Percentiles rank a stretch among this genome's conserved stretches.
These are phyloP conservation scores for Euclidia mi DNA, from an alignment of 2,888 invertebrate species.

Conservation along the genomic window DNA sequence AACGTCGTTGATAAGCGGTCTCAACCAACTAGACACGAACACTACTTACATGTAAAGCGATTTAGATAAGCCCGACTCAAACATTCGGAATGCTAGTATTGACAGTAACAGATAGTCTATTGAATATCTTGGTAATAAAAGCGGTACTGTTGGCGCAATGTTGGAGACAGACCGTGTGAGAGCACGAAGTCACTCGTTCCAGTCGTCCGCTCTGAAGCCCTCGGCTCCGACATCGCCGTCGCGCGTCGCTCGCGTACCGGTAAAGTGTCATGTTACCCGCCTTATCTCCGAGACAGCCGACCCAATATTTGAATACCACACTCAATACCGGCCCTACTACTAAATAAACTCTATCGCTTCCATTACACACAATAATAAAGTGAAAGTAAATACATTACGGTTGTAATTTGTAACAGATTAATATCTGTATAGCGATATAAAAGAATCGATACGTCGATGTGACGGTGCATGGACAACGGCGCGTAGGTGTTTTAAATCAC, in stretches of 20 bases:
- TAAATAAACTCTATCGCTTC: constrained; percentile 60
- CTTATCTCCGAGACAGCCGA: constrained; percentile 74
- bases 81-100: constrained; percentile 63
- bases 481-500: constrained; percentile 31
- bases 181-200: constrained; percentile 22
- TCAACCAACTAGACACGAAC: constrained; percentile 40
- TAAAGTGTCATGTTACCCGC: constrained; percentile 73
- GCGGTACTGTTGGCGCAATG: constrained; percentile 55
- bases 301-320: constrained; percentile 75
- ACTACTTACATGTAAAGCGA: constrained; percentile 58
- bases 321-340: constrained; percentile 67
- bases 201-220: too few species aligned
- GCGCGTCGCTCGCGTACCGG: constrained; percentile 54
- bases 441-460: constrained; percentile 39
- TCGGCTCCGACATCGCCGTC: constrained; percentile 25
- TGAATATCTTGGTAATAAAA: constrained; percentile 65
- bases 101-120: constrained; percentile 64
- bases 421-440: constrained; percentile 45
- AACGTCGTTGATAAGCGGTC: constrained; percentile 41
- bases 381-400: constrained; percentile 62
- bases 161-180: constrained; percentile 51
- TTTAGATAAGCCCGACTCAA: constrained; percentile 62
- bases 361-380: constrained; percentile 63
- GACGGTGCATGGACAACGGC: constrained; percentile 34
- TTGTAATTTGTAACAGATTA: constrained; percentile 59